Conservation (phyloP, 2,113 vertebrate species). For the Chelonoidis abingdonii region DNA sequence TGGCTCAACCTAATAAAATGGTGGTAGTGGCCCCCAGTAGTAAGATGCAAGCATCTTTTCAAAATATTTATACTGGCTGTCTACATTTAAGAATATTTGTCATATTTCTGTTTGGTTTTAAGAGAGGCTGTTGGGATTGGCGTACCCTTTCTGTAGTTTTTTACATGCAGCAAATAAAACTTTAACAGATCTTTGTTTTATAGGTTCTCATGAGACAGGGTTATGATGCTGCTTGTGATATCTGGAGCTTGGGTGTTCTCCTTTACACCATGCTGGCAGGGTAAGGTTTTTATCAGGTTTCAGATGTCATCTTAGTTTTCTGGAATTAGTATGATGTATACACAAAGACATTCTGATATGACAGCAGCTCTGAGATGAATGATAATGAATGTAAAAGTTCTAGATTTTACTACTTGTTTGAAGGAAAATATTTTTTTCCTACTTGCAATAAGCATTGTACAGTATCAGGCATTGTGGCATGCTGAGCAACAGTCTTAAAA, state of each 20-base stretch:
- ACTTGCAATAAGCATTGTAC: neutral
- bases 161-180: neutral
- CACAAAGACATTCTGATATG: neutral
- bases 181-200: conserved; percentile 38
- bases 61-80: neutral
- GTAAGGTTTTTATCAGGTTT: conserved; percentile 72
- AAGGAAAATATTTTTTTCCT: neutral
- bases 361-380: neutral
- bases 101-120: neutral
- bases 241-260: conserved; percentile 91
- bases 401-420: neutral
- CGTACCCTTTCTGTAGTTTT: neutral
- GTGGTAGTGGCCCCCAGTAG: neutral
- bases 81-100: neutral
- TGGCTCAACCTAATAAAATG: neutral
- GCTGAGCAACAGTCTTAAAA: neutral
- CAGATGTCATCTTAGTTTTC: conserved; percentile 1
- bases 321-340: neutral
- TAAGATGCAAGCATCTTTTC: neutral
- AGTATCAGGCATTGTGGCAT: neutral
- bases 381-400: neutral
- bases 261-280: conserved; percentile 91
- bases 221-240: conserved; percentile 91
- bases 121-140: neutral
- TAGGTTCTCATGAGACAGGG: conserved; percentile 91